phyloP scores from a whole-genome alignment of 2,888 invertebrate species.

The Pseudolycoriella hygida region DNA sequence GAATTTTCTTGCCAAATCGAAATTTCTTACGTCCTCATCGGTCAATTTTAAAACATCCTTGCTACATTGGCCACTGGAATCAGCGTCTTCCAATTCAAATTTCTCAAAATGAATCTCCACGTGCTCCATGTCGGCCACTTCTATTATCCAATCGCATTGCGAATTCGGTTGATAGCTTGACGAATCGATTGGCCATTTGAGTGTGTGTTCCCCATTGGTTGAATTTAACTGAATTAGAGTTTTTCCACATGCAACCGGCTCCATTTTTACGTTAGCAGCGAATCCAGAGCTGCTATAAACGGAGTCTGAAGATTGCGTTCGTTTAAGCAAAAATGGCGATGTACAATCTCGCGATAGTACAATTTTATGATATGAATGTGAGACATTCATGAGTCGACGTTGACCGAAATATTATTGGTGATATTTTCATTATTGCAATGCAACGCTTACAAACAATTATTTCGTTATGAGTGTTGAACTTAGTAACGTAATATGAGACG shows the following conservation, averaged over 20 bases:
- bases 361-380: too few relatives aligned
- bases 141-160: slow-evolving; percentile 39
- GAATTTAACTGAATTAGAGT: slow-evolving; percentile 23
- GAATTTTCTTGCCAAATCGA: background rate
- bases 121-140: slow-evolving; percentile 16
- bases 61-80: slow-evolving; percentile 25
- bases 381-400: too few relatives aligned
- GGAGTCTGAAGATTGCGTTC: slow-evolving; percentile 34
- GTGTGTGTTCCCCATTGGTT: slow-evolving; percentile 17
- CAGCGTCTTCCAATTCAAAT: slow-evolving; percentile 32
- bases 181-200: slow-evolving; percentile 30
- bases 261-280: slow-evolving; percentile 33
- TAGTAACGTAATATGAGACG: too few relatives aligned
- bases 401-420: too few relatives aligned
- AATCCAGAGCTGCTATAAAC: slow-evolving; percentile 44
- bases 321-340: too few relatives aligned
- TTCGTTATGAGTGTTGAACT: too few relatives aligned
- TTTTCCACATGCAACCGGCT: slow-evolving; percentile 40
- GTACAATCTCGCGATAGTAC: too few relatives aligned
- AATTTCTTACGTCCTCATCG: slow-evolving; percentile 25
- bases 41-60: slow-evolving; percentile 31
- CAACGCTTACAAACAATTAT: too few relatives aligned
- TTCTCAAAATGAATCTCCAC: slow-evolving; percentile 36
- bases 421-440: too few relatives aligned
- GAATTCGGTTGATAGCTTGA: slow-evolving; percentile 36